Evolutionary conservation across 1,140 invertebrate genomes (phyloP).

Genomic region (Drosophila sulfurigaster): DNA sequence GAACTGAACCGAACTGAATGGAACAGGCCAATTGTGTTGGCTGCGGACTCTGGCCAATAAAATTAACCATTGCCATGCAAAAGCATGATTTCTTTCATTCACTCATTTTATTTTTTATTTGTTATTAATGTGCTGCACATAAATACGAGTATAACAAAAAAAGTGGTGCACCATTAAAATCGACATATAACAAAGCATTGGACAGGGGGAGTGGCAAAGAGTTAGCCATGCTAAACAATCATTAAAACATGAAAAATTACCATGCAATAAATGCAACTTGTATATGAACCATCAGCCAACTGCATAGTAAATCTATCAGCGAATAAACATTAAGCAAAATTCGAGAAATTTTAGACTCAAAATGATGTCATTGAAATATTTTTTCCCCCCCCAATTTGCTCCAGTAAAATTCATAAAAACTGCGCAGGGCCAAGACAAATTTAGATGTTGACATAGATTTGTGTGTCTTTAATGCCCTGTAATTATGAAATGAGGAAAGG

Average conservation of each 20-base stretch:
- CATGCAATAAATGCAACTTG: background rate
- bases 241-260: conserved; percentile 16
- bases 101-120: conserved; percentile 16
- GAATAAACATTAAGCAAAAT: conserved; percentile 8
- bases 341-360: conserved; percentile 16
- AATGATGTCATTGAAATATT: conserved; percentile 73
- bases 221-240: conserved; percentile 41
- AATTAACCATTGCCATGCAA: conserved; percentile 63
- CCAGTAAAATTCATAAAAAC: conserved; percentile 67
- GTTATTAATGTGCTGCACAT: conserved; percentile 62
- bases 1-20: conserved; percentile 16
- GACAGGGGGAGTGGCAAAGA: conserved; percentile 5
- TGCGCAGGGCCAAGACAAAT: conserved; percentile 71
- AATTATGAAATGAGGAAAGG: background rate
- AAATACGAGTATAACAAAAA: conserved; percentile 31
- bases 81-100: conserved; percentile 39
- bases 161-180: conserved; percentile 47
- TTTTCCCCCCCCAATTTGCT: conserved; percentile 39
- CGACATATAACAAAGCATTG: background rate
- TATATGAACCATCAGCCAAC: conserved; percentile 5
- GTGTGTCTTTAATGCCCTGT: conserved; percentile 55
- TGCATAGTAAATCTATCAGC: conserved; percentile 3
- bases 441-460: conserved; percentile 72
- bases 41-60: conserved; percentile 44
- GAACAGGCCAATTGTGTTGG: background rate